Evolutionary conservation across 2,113 vertebrate genomes (phyloP).

Genomic region (Balaeniceps rex): DNA sequence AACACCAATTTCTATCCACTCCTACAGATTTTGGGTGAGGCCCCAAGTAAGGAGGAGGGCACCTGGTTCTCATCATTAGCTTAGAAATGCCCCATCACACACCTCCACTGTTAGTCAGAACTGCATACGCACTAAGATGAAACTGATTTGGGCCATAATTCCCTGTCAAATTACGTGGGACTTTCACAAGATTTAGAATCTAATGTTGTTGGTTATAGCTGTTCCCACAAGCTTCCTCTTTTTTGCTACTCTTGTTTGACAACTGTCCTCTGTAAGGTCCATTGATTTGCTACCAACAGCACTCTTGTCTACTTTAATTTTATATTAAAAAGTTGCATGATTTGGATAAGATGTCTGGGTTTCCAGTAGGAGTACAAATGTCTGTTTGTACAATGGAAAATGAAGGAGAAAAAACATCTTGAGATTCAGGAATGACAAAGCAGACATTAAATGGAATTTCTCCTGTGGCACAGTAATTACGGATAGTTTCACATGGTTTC

Average conservation of each 20-base stretch:
- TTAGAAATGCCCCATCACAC: not conserved
- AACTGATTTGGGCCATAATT: not conserved
- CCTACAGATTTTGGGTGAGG: not conserved
- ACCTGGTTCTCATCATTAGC: not conserved
- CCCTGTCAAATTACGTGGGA: not conserved
- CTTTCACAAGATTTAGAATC: not conserved
- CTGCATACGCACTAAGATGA: not conserved
- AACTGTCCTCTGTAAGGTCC: not conserved
- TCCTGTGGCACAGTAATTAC: not conserved
- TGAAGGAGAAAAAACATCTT: not conserved
- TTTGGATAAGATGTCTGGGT: not conserved
- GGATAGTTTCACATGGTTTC: not conserved
- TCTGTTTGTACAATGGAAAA: not conserved
- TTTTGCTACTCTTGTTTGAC: not conserved
- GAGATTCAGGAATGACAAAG: not conserved
- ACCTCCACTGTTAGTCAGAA: not conserved
- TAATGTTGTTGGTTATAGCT: not conserved
- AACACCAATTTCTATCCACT: not conserved
- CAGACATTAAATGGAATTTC: constrained; percentile 3
- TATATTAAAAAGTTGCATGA: not conserved
- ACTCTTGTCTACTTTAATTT: not conserved
- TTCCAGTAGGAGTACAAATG: not conserved
- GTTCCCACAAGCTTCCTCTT: not conserved
- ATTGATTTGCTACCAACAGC: not conserved
- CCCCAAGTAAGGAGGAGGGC: not conserved